Percentiles rank a stretch among this genome's conserved stretches.
phyloP scores from a whole-genome alignment of 1,140 invertebrate species.

The Antheraea mylitta region DNA sequence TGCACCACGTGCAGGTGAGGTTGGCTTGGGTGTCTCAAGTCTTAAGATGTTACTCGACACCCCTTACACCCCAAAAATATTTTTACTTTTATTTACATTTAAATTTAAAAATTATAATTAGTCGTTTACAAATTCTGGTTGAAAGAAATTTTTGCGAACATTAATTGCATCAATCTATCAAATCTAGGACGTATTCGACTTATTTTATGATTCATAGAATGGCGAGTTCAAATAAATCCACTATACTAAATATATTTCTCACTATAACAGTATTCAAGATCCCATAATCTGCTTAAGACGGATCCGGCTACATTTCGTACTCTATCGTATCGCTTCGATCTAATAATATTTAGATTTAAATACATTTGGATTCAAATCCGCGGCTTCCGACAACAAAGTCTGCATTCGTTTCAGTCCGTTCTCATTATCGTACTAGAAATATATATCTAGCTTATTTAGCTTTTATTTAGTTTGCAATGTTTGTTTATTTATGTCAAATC shows the following conservation, averaged over 20 bases:
- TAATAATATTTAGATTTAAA: conserved; percentile 4
- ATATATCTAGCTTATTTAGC: not conserved
- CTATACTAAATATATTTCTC: not conserved
- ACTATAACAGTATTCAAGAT: not conserved
- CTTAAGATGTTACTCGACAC: too few relatives aligned
- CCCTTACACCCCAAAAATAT: too few relatives aligned
- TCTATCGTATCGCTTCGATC: not conserved
- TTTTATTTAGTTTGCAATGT: not conserved
- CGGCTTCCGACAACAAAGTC: conserved; percentile 1
- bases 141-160: too few relatives aligned
- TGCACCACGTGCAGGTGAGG: too few relatives aligned
- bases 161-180: too few relatives aligned
- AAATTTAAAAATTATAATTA: too few relatives aligned
- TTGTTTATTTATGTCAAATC: too few relatives aligned
- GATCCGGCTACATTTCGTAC: not conserved
- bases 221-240: not conserved
- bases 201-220: not conserved
- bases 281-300: not conserved
- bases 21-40: too few relatives aligned
- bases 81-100: too few relatives aligned
- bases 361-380: not conserved
- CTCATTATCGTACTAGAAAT: not conserved
- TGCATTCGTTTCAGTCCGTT: not conserved
- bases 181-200: too few relatives aligned
- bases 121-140: too few relatives aligned